phyloP scores from a whole-genome alignment of 1,140 invertebrate genomes.

The Drosophila virilis region DNA sequence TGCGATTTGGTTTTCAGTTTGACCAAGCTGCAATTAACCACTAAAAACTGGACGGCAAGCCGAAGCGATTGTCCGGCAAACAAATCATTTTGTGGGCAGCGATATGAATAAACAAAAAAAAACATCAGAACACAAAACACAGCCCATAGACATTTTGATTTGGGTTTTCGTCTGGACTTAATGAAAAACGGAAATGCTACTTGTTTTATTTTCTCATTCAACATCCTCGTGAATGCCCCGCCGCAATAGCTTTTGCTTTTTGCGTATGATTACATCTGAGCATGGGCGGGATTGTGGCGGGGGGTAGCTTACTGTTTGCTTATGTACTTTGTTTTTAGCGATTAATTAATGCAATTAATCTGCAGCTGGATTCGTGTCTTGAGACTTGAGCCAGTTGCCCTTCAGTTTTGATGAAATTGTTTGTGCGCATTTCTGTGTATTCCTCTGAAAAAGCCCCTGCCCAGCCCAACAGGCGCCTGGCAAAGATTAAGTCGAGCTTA shows the following conservation, averaged over 20 bases:
- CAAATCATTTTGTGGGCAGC: constrained; percentile 64
- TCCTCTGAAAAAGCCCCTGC: constrained; percentile 4
- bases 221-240: constrained; percentile 34
- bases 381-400: constrained; percentile 19
- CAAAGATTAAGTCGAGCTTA: constrained; percentile 75
- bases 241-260: constrained; percentile 26
- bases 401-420: constrained; percentile 68
- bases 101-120: constrained; percentile 38
- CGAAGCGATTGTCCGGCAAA: constrained; percentile 47
- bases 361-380: constrained; percentile 55
- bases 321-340: constrained; percentile 76
- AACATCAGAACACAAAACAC: constrained; percentile 1
- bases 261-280: constrained; percentile 55
- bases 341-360: constrained; percentile 83
- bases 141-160: constrained; percentile 49
- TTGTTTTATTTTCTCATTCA: constrained; percentile 57
- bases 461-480: constrained; percentile 29
- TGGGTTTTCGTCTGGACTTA: constrained; percentile 60
- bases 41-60: constrained; percentile 26
- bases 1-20: constrained; percentile 43
- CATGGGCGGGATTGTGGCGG: neutral
- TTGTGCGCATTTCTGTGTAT: constrained; percentile 71
- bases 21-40: constrained; percentile 28
- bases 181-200: constrained; percentile 83
- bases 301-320: constrained; percentile 51